phyloP scores from a whole-genome alignment of 2,797 vertebrate genomes.

The Odontamblyopus rebecca region DNA sequence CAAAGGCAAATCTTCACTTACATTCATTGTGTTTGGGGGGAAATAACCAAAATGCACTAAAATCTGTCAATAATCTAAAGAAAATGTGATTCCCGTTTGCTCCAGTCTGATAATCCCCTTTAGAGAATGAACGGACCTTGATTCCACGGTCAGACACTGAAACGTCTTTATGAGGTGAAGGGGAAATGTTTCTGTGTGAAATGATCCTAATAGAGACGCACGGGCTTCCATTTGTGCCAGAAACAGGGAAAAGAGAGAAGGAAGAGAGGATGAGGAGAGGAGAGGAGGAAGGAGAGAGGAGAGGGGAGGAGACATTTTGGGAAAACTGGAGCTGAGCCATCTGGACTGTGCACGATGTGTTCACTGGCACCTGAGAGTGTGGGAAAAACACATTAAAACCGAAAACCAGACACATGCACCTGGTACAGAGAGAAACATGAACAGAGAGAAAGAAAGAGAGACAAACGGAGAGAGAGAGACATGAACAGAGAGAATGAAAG shows the following conservation, averaged over 20 bases:
- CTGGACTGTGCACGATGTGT: constrained; percentile 34
- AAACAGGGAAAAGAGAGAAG: constrained; percentile 16
- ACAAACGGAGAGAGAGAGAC: too few species aligned
- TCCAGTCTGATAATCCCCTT: too few species aligned
- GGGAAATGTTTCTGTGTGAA: constrained; percentile 9
- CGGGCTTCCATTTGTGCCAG: constrained; percentile 3
- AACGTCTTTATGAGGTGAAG: too few species aligned
- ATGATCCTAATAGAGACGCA: constrained; percentile 34
- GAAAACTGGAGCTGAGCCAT: constrained; percentile 42
- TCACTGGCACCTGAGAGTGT: constrained; percentile 23
- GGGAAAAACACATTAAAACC: constrained; percentile 12
- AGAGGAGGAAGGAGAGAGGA: neutral
- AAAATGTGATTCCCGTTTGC: too few species aligned
- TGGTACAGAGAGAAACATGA: neutral
- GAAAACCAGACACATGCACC: neutral
- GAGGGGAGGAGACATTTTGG: constrained; percentile 38
- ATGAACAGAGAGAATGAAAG: too few species aligned
- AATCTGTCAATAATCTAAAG: too few species aligned
- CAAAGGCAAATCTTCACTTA: too few species aligned
- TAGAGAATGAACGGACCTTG: too few species aligned
- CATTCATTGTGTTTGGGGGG: too few species aligned
- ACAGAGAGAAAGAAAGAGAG: too few species aligned
- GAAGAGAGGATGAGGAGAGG: neutral
- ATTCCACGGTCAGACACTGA: too few species aligned
- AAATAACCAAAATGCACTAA: too few species aligned